Evolutionary conservation across 2,113 vertebrate genomes (phyloP), one percentile per base, ranked within the genome.

Genomic region (Xyliphius kryptos): DNA sequence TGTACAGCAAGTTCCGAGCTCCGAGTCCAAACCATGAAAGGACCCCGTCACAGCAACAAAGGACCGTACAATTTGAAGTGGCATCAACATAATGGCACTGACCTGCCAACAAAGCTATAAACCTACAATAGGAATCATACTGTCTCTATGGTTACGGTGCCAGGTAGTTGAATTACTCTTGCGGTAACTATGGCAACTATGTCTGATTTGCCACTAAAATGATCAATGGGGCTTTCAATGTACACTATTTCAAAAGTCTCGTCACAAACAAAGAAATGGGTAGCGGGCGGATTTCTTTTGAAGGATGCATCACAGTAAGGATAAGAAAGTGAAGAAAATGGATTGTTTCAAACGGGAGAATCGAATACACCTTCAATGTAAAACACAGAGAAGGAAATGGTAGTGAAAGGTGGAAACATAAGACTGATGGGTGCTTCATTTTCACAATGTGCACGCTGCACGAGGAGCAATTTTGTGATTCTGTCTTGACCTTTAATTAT

Each of bases 101-200:
- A 26, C 55, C 40, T 53, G 61, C 70, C 48, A 44, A 71, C 49
- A 40, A 69, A 74, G 69, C 68, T 15, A 9, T 66, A 46, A 41
- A 56, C 60, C 63, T 71, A 50, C 63, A 15, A 52, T 22, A 63
- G 32, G 68, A 79, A 52, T 19, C 63, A 50, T 46, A 2, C 52
- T 15, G 79, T 85, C 75, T 61, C 83, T 80, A 83, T 83, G 80
- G 80, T 81, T 74, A 84, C 78, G 57, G 74, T 71, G 73, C 73
- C 21, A 37, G 72, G 63, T 77, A 67, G 76, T 72, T 59, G 68
- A 71, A 77, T 79, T 70, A 83, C 63, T 73, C 63, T 72, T 41
- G 64, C 12, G 36, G 71, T 77, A 72, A 72, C 78, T 74, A 80
- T 76, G 74, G 80, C 72, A 80, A 84, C 80, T 73, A 51, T 66